Conservation (phyloP, 2,888 invertebrate genomes). For the Eurois occulta region DNA sequence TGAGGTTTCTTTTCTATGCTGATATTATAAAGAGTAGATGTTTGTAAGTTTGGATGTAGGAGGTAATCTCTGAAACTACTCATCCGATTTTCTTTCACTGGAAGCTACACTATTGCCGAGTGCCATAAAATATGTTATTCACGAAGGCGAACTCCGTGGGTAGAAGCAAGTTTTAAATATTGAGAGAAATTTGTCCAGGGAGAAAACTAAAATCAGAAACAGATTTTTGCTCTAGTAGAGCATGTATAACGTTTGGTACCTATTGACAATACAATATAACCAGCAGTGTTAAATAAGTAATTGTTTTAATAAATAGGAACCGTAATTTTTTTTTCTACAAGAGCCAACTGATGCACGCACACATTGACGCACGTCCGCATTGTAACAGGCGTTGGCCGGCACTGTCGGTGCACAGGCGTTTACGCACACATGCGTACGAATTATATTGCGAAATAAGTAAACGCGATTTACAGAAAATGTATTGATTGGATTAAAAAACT, state of each 20-base stretch:
- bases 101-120: background rate
- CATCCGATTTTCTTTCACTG: background rate
- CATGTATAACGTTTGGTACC: background rate
- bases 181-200: background rate
- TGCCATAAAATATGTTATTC: background rate
- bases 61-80: background rate
- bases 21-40: background rate
- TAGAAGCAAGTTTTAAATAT: background rate
- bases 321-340: too few relatives aligned
- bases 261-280: background rate
- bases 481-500: too few relatives aligned
- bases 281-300: too few relatives aligned
- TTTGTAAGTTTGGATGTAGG: background rate
- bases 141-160: too few relatives aligned
- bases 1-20: slow-evolving; percentile 3
- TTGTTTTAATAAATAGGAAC: too few relatives aligned
- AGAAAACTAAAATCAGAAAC: background rate
- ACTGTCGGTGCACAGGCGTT: too few relatives aligned
- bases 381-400: too few relatives aligned
- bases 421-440: too few relatives aligned
- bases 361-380: too few relatives aligned
- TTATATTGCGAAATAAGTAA: too few relatives aligned
- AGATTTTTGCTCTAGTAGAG: background rate
- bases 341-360: too few relatives aligned
- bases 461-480: too few relatives aligned